These are phyloP conservation scores for Eunapius fragilis DNA, from an alignment of 37 sponge, comb jelly and placozoan species.

Conservation along the genomic window DNA sequence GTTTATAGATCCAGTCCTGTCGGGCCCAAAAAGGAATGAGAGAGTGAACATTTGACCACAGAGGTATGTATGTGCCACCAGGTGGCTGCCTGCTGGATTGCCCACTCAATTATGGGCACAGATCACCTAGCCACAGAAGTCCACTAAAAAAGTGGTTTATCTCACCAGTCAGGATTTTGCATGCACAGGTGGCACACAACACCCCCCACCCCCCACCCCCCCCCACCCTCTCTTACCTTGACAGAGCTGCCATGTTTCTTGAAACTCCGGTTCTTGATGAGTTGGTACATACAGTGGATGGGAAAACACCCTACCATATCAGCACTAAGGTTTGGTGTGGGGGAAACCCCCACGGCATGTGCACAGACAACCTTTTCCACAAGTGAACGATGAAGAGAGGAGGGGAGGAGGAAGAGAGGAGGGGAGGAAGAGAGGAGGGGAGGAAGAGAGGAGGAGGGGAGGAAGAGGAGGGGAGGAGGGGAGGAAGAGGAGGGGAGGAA, in stretches of 20 bases:
- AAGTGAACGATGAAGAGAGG: neutral
- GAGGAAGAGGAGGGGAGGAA: too few species aligned
- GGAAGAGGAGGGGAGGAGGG: too few species aligned
- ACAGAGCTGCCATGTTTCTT: conserved; percentile 72
- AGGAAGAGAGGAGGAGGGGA: too few species aligned
- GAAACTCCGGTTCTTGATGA: conserved; percentile 78
- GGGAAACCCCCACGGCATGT: conserved; percentile 77
- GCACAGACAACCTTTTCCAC: conserved; percentile 62
- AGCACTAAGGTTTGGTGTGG: conserved; percentile 74
- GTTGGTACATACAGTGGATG: conserved; percentile 86
- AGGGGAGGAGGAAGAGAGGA: neutral
- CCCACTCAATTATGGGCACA: too few species aligned
- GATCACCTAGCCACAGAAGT: too few species aligned
- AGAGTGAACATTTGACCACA: neutral
- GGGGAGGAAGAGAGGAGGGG: neutral
- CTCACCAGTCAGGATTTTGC: too few species aligned
- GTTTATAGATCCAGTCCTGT: conserved; percentile 76
- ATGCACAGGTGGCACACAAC: too few species aligned
- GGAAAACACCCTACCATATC: conserved; percentile 83
- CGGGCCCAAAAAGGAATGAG: neutral
- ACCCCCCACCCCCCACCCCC: too few species aligned
- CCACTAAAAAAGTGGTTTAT: too few species aligned
- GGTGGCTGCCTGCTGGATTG: too few species aligned
- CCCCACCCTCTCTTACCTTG: conserved; percentile 61
- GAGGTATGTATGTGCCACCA: neutral